Percentiles rank a stretch among this genome's conserved stretches.
Evolutionary conservation across 2,113 vertebrate genomes (phyloP).

Genomic region (Dicerorhinus sumatrensis): DNA sequence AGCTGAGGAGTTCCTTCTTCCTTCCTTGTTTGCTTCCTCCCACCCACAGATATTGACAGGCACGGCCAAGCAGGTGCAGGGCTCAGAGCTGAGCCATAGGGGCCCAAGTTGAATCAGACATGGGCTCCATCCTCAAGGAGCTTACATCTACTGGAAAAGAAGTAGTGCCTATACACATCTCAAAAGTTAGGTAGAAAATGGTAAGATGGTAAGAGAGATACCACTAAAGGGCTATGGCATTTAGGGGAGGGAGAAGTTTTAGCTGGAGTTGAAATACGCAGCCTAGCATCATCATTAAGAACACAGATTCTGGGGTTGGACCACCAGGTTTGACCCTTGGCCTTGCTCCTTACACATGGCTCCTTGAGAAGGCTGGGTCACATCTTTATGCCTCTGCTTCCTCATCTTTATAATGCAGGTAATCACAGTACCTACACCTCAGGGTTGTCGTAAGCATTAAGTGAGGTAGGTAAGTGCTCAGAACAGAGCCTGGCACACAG

Average conservation of each 20-base stretch:
- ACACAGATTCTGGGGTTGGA: background rate
- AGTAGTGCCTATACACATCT: background rate
- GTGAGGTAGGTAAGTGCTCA: background rate
- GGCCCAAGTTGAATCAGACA: background rate
- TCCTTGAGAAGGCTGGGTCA: background rate
- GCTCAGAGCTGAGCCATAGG: accelerated
- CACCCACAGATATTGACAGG: background rate
- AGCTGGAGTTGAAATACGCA: background rate
- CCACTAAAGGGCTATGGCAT: background rate
- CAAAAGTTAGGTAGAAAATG: background rate
- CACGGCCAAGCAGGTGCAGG: background rate
- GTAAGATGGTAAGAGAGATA: background rate
- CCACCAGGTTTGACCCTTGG: background rate
- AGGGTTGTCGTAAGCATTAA: background rate
- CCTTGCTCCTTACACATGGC: background rate
- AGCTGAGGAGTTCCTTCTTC: background rate
- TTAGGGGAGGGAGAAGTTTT: background rate
- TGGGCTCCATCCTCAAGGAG: background rate
- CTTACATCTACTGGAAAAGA: background rate
- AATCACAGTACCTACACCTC: background rate
- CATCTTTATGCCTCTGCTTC: background rate
- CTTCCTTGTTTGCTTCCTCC: background rate
- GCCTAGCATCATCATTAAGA: background rate
- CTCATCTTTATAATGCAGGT: background rate
- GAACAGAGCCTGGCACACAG: background rate